Evolutionary conservation across 2,888 invertebrate genomes (phyloP).

Genomic region (Dusona sp.): DNA sequence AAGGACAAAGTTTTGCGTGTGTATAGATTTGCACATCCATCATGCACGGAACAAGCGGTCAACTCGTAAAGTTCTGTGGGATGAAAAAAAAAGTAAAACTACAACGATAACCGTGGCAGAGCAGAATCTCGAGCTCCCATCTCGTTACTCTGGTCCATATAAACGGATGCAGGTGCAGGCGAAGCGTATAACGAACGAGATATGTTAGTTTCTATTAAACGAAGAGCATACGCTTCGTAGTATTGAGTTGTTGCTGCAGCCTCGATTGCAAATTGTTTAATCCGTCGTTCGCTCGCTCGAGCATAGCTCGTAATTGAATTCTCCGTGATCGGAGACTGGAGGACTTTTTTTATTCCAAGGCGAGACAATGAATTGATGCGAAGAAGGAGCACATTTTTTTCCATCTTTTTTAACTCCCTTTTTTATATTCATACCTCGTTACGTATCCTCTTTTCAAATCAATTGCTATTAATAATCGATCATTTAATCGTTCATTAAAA

Average conservation of each 20-base stretch:
- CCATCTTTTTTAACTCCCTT: background rate
- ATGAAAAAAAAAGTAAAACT: background rate
- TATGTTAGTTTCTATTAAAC: slow-evolving; percentile 24
- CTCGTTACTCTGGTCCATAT: slow-evolving; percentile 37
- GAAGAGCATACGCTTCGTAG: background rate
- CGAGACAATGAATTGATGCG: slow-evolving; percentile 31
- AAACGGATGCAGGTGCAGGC: slow-evolving; percentile 59
- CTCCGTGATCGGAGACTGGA: slow-evolving; percentile 43
- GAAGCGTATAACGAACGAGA: slow-evolving; percentile 62
- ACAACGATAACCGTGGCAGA: background rate
- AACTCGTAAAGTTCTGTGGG: slow-evolving; percentile 21
- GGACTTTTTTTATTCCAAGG: slow-evolving; percentile 16
- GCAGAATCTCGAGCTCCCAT: slow-evolving; percentile 36
- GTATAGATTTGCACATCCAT: slow-evolving; percentile 1
- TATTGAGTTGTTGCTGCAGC: slow-evolving; percentile 2
- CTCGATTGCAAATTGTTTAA: slow-evolving; percentile 67
- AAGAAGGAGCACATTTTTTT: slow-evolving; percentile 23
- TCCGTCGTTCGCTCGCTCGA: slow-evolving; percentile 53
- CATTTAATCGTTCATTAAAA: background rate
- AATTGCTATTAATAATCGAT: background rate
- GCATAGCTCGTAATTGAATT: slow-evolving; percentile 64
- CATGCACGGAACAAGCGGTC: slow-evolving; percentile 3
- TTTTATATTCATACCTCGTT: slow-evolving; percentile 2
- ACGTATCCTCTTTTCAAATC: background rate
- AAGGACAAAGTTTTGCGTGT: slow-evolving; percentile 17